A percentile compares a stretch with the other conserved stretches of the same genome.
phyloP scores from a whole-genome alignment of 2,797 vertebrate species.

The Hyperoplus lanceolatus region DNA sequence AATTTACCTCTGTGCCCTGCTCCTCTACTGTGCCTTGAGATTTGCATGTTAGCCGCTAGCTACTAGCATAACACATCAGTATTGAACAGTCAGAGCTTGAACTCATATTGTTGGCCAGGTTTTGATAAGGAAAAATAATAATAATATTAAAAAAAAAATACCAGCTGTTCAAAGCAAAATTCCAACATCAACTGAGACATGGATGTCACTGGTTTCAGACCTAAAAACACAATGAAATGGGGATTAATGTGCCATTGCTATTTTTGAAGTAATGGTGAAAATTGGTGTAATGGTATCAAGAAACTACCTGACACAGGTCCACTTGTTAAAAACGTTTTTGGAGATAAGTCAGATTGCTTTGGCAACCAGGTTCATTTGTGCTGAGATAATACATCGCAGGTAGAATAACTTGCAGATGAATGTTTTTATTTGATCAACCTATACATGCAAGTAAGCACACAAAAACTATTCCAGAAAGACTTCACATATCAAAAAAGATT shows the following conservation, averaged over 20 bases:
- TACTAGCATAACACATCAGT: neutral
- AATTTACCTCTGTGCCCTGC: neutral
- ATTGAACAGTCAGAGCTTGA: neutral
- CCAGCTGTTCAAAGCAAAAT: too few species aligned
- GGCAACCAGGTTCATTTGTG: neutral
- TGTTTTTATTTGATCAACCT: neutral
- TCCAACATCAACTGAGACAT: too few species aligned
- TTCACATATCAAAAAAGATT: neutral
- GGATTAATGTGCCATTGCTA: neutral
- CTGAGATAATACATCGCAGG: neutral
- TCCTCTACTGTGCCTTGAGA: neutral
- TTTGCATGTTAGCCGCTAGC: neutral
- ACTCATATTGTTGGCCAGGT: neutral
- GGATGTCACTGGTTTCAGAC: neutral
- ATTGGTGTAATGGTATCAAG: neutral
- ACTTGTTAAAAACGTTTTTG: neutral
- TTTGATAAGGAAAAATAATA: neutral
- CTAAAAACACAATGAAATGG: neutral
- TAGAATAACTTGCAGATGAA: neutral
- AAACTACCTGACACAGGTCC: neutral
- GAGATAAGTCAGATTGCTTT: neutral
- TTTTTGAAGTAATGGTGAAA: neutral
- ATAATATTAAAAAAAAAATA: too few species aligned
- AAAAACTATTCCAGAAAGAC: neutral
- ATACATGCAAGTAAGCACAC: neutral